phyloP scores from a whole-genome alignment of 2,888 invertebrate genomes.

The Lydus trimaculatus region DNA sequence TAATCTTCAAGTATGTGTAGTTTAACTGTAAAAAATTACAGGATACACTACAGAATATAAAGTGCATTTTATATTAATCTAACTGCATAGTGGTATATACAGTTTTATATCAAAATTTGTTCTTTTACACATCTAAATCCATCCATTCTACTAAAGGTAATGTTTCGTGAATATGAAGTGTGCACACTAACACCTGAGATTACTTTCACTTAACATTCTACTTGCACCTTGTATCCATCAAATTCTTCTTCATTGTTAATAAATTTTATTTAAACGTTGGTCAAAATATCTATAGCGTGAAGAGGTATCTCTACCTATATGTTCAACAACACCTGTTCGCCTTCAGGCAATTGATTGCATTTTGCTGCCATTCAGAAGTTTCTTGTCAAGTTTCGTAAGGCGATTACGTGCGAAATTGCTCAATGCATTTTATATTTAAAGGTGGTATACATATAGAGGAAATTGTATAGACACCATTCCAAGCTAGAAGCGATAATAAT shows the following conservation, averaged over 20 bases:
- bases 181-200: no score
- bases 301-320: no score
- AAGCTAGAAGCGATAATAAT: not conserved
- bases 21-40: not conserved
- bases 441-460: not conserved
- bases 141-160: no score
- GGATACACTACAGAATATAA: not conserved
- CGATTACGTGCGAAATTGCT: constrained; percentile 3
- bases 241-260: not conserved
- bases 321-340: not conserved
- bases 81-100: no score
- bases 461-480: not conserved
- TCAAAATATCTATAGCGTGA: not conserved
- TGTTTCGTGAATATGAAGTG: no score
- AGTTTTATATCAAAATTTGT: no score
- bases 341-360: not conserved
- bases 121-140: no score
- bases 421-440: not conserved
- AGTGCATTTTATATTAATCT: not conserved
- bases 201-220: no score
- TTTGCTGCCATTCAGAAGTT: not conserved
- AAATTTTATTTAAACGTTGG: not conserved
- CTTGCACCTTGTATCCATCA: no score
- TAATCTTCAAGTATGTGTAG: not conserved
- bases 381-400: not conserved